phyloP scores from a whole-genome alignment of 2,888 invertebrate species.

The Amblyjoppa proteus region DNA sequence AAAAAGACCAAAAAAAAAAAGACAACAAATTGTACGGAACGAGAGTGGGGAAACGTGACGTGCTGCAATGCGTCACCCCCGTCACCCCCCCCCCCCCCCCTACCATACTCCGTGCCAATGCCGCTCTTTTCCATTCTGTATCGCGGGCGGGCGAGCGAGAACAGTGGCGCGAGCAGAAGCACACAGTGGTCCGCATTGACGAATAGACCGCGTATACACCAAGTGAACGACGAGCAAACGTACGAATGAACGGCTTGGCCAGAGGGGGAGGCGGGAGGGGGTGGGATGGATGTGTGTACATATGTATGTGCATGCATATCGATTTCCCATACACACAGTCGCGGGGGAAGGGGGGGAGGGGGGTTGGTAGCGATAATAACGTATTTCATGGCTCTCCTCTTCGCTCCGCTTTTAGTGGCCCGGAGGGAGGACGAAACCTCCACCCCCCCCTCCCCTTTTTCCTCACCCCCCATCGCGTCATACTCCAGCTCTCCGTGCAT shows the following conservation, averaged over 20 bases:
- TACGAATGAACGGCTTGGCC: slow-evolving; percentile 47
- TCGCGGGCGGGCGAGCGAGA: slow-evolving; percentile 23
- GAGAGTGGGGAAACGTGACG: slow-evolving; percentile 50
- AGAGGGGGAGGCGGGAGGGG: neutral
- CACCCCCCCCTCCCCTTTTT: slow-evolving; percentile 33
- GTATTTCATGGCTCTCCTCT: slow-evolving; percentile 68
- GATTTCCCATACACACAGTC: slow-evolving; percentile 62
- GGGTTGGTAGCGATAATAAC: slow-evolving; percentile 68
- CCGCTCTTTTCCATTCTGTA: neutral
- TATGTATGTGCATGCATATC: slow-evolving; percentile 60
- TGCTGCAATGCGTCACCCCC: slow-evolving; percentile 63
- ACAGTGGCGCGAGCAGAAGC: slow-evolving; percentile 38
- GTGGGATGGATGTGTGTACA: slow-evolving; percentile 21
- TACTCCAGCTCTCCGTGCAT: slow-evolving; percentile 27
- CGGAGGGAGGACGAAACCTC: slow-evolving; percentile 25
- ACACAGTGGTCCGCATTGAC: slow-evolving; percentile 61
- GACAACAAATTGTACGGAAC: neutral
- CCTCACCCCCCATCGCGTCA: slow-evolving; percentile 1
- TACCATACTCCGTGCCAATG: neutral
- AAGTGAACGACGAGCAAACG: slow-evolving; percentile 40
- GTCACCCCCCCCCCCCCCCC: too few relatives aligned
- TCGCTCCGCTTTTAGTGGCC: slow-evolving; percentile 59
- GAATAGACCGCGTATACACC: slow-evolving; percentile 49
- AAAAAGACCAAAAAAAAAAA: slow-evolving; percentile 59
- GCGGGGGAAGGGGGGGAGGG: slow-evolving; percentile 34